Base-by-base conservation (phyloP, 1,140 invertebrate species). In the Ylistrum balloti region DNA sequence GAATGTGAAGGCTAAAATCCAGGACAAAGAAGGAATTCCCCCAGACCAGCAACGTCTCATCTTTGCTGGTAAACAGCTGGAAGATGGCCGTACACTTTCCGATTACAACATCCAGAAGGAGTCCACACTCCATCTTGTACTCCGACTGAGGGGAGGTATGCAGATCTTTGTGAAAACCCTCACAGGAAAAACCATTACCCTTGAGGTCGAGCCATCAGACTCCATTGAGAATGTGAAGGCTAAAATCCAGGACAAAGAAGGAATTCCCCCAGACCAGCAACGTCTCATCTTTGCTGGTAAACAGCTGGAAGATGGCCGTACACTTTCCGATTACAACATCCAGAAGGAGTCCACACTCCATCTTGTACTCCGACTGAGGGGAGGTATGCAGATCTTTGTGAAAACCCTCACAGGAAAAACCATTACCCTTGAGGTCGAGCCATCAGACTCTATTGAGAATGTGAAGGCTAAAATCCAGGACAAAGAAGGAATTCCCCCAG, bases 101-200 rank as follows among this genome's bases (percentile, higher is more conserved):
- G 98, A 99, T 95, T 99, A 99, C 96, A 98, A 99, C 95, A 99
- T 99, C 94, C 98, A 99, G 96, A 99, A 99, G 93, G 97, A 99
- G 85, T 99, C 98, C 33, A 99, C 98, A 0, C 97, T 99, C 87
- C 98, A 99, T 88, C 45, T 95, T 88, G 94, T 95, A 15, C 89
- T 95, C 20, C 86, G 93, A 86, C 90, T 94, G 89, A 90, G 93
- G 89, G 93, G 93, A 87, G 95, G 93, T 48, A 97, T 97, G 97
- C 96, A 97, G 90, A 97, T 97, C 88, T 97, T 94, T 34, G 93
- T 93, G 97, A 98, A 97, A 98, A 98, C 98, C 15, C 92, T 97
- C 3, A 97, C 96, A 35, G 96, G 97, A n/a, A 97, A 97, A 90
- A 97, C 97, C 85, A 96, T 97, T 88, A 97, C 97, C 33, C 94